Percentiles rank a stretch among this genome's conserved stretches.
phyloP scores from a whole-genome alignment of 2,888 invertebrate genomes.

The Resseliella maxima region DNA sequence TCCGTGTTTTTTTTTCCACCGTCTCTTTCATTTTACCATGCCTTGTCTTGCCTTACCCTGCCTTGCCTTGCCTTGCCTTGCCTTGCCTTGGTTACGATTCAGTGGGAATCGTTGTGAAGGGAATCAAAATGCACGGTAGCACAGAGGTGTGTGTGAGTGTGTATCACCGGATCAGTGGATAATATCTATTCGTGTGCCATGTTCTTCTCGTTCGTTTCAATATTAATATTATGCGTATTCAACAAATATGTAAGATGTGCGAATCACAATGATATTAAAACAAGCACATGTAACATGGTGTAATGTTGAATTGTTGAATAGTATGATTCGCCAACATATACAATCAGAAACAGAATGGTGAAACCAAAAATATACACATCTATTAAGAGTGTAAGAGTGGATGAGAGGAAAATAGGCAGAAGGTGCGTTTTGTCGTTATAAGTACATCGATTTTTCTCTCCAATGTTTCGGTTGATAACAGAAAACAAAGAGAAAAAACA shows the following conservation, averaged over 20 bases:
- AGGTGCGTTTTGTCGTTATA: constrained; percentile 7
- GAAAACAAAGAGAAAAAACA: neutral
- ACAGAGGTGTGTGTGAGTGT: neutral
- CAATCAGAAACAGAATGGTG: neutral
- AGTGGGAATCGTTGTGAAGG: neutral
- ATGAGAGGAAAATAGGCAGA: neutral
- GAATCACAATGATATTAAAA: constrained; percentile 28
- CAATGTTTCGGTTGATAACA: neutral
- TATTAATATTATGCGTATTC: constrained; percentile 43
- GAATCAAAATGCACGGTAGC: constrained; percentile 21
- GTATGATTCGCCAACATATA: neutral
- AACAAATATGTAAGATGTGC: neutral
- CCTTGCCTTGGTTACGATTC: neutral
- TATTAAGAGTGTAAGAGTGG: no score
- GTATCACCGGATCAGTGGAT: neutral
- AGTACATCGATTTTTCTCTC: constrained; percentile 28
- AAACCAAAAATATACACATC: neutral
- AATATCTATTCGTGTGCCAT: neutral
- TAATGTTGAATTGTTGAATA: constrained; percentile 25
- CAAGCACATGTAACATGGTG: constrained; percentile 22
- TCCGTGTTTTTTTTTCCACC: neutral
- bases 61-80: neutral
- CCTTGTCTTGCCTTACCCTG: neutral
- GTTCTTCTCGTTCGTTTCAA: neutral
- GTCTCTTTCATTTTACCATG: neutral